Percentiles rank a stretch among this genome's conserved stretches.
Conservation (phyloP, 2,113 vertebrate species). For the Zosterops borbonicus region DNA sequence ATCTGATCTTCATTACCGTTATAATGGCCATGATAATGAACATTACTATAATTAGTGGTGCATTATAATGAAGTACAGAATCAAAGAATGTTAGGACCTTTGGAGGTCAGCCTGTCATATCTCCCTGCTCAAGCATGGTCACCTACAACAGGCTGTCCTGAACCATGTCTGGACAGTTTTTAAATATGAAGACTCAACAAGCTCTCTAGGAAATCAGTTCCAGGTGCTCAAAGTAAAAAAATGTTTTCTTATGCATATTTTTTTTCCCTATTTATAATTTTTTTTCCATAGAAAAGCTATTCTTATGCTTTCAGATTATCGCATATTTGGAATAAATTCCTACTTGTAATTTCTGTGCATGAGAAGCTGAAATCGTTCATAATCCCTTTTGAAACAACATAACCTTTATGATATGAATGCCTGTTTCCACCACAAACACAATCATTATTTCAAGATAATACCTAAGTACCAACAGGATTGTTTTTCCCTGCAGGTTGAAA, state of each 20-base stretch:
- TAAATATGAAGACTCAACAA: neutral
- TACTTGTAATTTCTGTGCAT: neutral
- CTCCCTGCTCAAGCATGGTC: neutral
- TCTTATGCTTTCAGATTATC: neutral
- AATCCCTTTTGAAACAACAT: neutral
- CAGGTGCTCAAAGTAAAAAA: neutral
- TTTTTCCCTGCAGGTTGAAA: neutral
- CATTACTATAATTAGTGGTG: neutral
- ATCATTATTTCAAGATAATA: neutral
- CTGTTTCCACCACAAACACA: neutral
- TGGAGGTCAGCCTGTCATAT: neutral
- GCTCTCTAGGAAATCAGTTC: neutral
- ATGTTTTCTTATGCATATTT: neutral
- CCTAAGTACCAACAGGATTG: neutral
- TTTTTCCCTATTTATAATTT: neutral
- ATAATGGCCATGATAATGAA: neutral
- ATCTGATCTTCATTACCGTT: neutral
- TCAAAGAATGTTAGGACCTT: neutral
- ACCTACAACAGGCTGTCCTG: fast-evolving
- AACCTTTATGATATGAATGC: neutral
- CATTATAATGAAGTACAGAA: neutral
- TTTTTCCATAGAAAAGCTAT: neutral
- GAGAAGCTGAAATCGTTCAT: neutral
- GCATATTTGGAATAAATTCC: neutral
- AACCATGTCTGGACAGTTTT: neutral